Evolutionary conservation across 2,797 vertebrate species (phyloP), one percentile per base, ranked within the genome.

Genomic region (Petrocephalus schoutedeni): DNA sequence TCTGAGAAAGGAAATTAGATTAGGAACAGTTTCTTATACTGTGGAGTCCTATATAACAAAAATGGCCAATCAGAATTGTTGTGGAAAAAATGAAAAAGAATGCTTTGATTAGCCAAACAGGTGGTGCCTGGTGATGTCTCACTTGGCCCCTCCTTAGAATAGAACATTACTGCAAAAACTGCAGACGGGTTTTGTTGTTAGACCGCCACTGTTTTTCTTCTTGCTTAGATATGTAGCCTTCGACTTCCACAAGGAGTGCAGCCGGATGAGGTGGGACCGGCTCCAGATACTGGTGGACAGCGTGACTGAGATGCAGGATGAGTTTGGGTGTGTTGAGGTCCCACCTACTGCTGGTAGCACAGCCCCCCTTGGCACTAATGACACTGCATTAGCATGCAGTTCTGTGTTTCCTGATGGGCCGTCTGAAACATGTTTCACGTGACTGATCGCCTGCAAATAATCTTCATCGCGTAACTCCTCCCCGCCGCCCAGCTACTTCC

Each of bases 231-330:
- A 99, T 0, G 19, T 97, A 89, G 97, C 98, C 0, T 99, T 99
- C 93, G 98, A 99, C 93, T 99, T 99, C 92, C 98, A 99, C 90
- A 98, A 98, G 92, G 98, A 99, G 92, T 99, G 98, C 94, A 98
- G 97, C 90, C 95, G 93, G n/a, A 98, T 99, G 98, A 95, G 98
- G 84, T 99, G 98, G 98, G 97, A 99, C 90, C 96, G 98, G 2
- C 96, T 99, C 3, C 96, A 97, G 89, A 95, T 98, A 90, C 91
- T 99, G 87, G 36, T 99, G 93, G 97, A 99, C 93, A 94, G 92
- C 53, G 96, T 99, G 2, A 93, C 97, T 86, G 97, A 97, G 57
- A 94, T 95, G 61, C 98, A 98, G 90, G 95, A 98, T 90, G 97
- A 98, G 41, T 97, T 97, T 91, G 97, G 98, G 98, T 99, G 49